Conservation (phyloP, 2,797 vertebrate genomes). For the Microchirus variegatus region DNA sequence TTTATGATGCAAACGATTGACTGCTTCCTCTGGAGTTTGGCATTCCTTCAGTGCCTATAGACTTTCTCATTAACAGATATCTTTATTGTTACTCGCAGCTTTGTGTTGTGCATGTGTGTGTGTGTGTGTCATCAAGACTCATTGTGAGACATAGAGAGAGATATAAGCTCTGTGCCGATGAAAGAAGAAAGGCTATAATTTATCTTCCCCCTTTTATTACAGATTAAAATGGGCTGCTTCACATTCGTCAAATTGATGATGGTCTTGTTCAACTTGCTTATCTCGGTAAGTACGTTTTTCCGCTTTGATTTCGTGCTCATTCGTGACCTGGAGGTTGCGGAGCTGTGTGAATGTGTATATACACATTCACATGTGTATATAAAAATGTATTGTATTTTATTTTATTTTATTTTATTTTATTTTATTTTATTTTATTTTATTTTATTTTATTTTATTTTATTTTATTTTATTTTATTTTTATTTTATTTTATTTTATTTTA, state of each 20-base stretch:
- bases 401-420: too few species aligned
- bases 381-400: too few species aligned
- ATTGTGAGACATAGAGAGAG: conserved; percentile 28
- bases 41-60: not conserved
- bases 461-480: too few species aligned
- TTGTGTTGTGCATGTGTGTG: conserved; percentile 32
- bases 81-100: conserved; percentile 13
- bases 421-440: too few species aligned
- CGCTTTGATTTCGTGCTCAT: conserved; percentile 36
- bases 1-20: not conserved
- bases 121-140: conserved; percentile 17
- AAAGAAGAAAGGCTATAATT: conserved; percentile 30
- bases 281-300: conserved; percentile 87
- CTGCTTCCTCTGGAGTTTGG: not conserved
- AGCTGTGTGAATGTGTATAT: too few species aligned
- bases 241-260: conserved; percentile 88
- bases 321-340: conserved; percentile 7
- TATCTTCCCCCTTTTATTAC: conserved; percentile 55
- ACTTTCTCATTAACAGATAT: conserved; percentile 19
- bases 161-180: conserved; percentile 28
- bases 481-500: too few species aligned
- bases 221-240: conserved; percentile 89
- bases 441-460: too few species aligned
- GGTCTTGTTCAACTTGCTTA: conserved; percentile 88
- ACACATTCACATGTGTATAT: too few species aligned